Percentiles rank a stretch among this genome's conserved stretches.
These are phyloP conservation scores for Ditula angustiorana DNA, from an alignment of 2,888 invertebrate genomes.

Conservation along the genomic window DNA sequence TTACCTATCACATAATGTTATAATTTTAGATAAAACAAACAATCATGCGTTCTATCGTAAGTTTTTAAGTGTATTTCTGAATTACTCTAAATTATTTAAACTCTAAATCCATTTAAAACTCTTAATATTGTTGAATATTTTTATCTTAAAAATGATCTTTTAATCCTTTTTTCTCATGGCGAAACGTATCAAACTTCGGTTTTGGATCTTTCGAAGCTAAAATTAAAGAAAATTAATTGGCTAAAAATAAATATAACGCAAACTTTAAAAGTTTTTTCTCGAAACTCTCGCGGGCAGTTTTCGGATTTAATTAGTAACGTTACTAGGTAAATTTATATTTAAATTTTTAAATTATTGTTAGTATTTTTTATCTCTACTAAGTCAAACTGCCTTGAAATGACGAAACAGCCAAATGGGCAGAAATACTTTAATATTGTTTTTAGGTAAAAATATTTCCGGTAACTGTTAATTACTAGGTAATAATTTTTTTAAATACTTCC, in stretches of 20 bases:
- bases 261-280: not conserved
- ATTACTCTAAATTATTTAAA: too few species aligned
- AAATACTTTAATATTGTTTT: constrained; percentile 11
- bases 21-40: too few species aligned
- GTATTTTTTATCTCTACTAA: constrained; percentile 14
- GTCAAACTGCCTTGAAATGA: constrained; percentile 32
- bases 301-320: constrained; percentile 30
- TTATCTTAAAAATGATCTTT: too few species aligned
- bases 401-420: not conserved
- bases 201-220: not conserved
- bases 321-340: constrained; percentile 3
- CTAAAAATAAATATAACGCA: not conserved
- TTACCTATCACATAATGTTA: too few species aligned
- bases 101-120: too few species aligned
- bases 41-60: too few species aligned
- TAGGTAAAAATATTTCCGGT: constrained; percentile 12
- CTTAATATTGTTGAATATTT: too few species aligned
- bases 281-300: not conserved
- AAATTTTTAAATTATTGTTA: constrained; percentile 4
- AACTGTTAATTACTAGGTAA: constrained; percentile 14
- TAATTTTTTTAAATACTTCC: too few species aligned
- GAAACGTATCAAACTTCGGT: too few species aligned
- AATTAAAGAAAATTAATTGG: not conserved
- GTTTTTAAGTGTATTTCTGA: too few species aligned
- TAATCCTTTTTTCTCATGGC: too few species aligned